A percentile compares a stretch with the other conserved stretches of the same genome.
Evolutionary conservation across 2,797 vertebrate genomes (phyloP).

Genomic region (Phrynocephalus vlangalii): DNA sequence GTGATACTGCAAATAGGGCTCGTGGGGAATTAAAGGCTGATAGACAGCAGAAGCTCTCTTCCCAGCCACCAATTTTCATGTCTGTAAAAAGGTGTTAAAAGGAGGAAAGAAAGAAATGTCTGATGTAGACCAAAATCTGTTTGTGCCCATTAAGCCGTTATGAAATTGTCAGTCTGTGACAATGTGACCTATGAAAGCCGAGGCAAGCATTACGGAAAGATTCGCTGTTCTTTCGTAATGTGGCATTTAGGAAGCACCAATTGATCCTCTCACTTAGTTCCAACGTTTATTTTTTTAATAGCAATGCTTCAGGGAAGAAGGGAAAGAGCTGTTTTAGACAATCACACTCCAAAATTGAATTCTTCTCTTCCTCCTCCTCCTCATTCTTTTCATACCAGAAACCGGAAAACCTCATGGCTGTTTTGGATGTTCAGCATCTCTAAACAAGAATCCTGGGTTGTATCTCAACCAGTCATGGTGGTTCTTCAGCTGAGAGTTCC

Average conservation of each 20-base stretch:
- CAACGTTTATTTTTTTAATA: slow-evolving; percentile 17
- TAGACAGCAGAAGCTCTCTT: slow-evolving; percentile 19
- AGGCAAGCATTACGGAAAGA: slow-evolving; percentile 23
- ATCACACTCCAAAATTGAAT: neutral
- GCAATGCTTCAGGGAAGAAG: neutral
- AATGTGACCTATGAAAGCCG: slow-evolving; percentile 26
- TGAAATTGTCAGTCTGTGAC: slow-evolving; percentile 18
- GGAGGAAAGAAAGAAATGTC: neutral
- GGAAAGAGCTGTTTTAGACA: neutral
- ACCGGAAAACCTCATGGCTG: too few relatives aligned
- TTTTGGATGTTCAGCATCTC: too few relatives aligned
- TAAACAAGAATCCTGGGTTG: too few relatives aligned
- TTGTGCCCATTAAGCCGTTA: slow-evolving; percentile 18
- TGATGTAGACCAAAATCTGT: slow-evolving; percentile 22
- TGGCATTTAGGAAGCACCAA: slow-evolving; percentile 43
- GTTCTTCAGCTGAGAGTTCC: too few relatives aligned
- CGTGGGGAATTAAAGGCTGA: slow-evolving; percentile 30
- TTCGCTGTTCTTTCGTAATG: slow-evolving; percentile 37
- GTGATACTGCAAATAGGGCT: slow-evolving; percentile 24
- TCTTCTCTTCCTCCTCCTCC: neutral
- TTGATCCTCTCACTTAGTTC: slow-evolving; percentile 29
- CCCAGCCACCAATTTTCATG: neutral
- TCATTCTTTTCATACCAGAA: too few relatives aligned
- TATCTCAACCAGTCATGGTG: too few relatives aligned
- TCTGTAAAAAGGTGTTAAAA: slow-evolving; percentile 29